Percentiles rank a stretch among this genome's conserved stretches.
Evolutionary conservation across 2,113 vertebrate genomes (phyloP).

Genomic region (Varanus salvator): DNA sequence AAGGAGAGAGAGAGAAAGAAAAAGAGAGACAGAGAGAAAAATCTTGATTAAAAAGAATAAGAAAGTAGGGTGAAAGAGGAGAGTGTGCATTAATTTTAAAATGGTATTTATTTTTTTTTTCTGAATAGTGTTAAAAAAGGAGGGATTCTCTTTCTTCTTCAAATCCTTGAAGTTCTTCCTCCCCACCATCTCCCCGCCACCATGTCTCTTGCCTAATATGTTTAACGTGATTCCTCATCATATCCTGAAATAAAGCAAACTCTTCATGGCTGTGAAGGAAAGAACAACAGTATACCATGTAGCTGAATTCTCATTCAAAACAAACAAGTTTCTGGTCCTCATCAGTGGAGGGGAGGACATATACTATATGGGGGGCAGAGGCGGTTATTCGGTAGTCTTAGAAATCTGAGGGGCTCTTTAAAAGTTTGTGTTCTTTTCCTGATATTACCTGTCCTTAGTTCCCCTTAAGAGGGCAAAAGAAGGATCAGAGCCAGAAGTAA

Average conservation of each 20-base stretch:
- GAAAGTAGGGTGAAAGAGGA: constrained; percentile 64
- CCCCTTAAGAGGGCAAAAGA: neutral
- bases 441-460: neutral
- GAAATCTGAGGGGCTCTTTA: neutral
- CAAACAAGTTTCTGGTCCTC: constrained; percentile 8
- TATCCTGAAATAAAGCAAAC: neutral
- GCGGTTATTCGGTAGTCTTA: neutral
- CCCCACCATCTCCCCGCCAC: neutral
- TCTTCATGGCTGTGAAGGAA: neutral
- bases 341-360: neutral
- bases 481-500: neutral
- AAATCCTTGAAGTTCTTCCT: constrained; percentile 59
- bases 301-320: neutral
- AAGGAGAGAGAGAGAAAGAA: too few species aligned
- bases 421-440: neutral
- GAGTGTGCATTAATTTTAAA: constrained; percentile 76
- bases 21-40: neutral
- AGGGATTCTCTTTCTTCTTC: constrained; percentile 56
- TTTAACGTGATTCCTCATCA: neutral
- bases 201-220: neutral
- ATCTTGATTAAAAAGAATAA: constrained; percentile 60
- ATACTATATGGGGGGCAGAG: neutral
- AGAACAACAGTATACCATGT: neutral
- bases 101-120: constrained; percentile 65
- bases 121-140: constrained; percentile 38